These are phyloP conservation scores for Arrhopalites spinosus DNA, from an alignment of 2,888 invertebrate species.

Conservation along the genomic window DNA sequence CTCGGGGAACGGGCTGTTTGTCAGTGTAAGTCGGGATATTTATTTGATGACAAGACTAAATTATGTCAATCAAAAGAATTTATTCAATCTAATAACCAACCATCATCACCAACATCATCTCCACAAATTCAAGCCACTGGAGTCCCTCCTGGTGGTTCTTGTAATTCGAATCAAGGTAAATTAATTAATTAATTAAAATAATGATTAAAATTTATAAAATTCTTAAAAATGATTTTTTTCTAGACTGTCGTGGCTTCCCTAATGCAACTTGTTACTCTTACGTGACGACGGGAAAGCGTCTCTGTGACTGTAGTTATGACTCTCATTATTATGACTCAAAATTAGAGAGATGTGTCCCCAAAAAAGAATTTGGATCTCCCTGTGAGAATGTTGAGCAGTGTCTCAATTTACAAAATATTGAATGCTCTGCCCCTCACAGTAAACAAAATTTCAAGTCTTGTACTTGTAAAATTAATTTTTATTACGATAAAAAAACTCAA, in stretches of 20 bases:
- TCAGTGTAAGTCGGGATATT: conserved; percentile 11
- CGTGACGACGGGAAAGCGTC: conserved; percentile 2
- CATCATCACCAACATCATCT: neutral
- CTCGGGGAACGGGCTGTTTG: conserved; percentile 22
- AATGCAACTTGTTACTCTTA: conserved; percentile 33
- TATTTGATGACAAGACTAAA: conserved; percentile 5
- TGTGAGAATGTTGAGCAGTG: conserved; percentile 28
- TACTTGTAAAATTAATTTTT: conserved; percentile 19
- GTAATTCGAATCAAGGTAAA: conserved; percentile 5
- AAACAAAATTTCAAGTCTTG: neutral
- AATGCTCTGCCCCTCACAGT: conserved; percentile 14
- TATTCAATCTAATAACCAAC: neutral
- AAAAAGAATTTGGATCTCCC: conserved; percentile 14
- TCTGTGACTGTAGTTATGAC: conserved; percentile 32
- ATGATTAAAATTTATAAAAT: no score
- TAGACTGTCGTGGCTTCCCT: conserved; percentile 27
- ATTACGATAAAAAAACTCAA: neutral
- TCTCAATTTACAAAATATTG: conserved; percentile 24
- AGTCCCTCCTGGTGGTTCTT: conserved; percentile 12
- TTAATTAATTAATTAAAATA: no score
- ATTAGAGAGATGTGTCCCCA: conserved; percentile 5
- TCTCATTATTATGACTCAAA: conserved; percentile 20
- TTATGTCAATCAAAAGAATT: conserved; percentile 8
- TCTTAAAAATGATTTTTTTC: no score
- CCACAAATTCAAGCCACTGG: neutral